These are phyloP conservation scores for Caradrina clavipalpis DNA, from an alignment of 2,888 invertebrate genomes.

Conservation along the genomic window DNA sequence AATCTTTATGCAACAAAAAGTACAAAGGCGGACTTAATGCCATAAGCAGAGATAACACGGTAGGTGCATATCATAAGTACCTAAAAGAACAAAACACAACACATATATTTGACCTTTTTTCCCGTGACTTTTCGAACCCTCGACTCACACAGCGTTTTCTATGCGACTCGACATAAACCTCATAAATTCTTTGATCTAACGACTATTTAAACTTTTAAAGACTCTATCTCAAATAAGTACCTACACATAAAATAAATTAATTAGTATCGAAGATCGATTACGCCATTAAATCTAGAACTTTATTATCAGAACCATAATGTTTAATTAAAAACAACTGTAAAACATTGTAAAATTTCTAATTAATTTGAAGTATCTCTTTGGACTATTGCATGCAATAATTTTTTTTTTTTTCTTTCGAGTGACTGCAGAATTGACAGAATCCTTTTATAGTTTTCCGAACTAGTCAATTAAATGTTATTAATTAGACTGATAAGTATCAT, in stretches of 20 bases:
- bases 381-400: constrained; percentile 34
- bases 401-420: neutral
- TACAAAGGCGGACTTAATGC: too few relatives aligned
- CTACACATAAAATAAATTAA: constrained; percentile 10
- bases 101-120: too few relatives aligned
- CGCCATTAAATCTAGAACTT: constrained; percentile 10
- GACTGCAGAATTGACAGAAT: constrained; percentile 25
- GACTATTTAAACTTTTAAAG: neutral
- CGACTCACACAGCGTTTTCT: too few relatives aligned
- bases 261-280: neutral
- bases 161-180: neutral
- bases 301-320: constrained; percentile 30
- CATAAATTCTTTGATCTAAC: neutral
- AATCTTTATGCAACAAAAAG: too few relatives aligned
- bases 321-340: constrained; percentile 36
- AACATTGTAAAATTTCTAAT: constrained; percentile 28
- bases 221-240: neutral
- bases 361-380: constrained; percentile 37
- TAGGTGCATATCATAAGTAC: too few relatives aligned
- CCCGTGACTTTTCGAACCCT: too few relatives aligned
- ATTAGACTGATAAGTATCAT: constrained; percentile 22
- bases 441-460: constrained; percentile 18
- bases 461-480: constrained; percentile 30
- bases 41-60: too few relatives aligned
- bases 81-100: too few relatives aligned